These are phyloP conservation scores for Beris morrisii DNA, from an alignment of 2,888 invertebrate genomes.

Conservation along the genomic window DNA sequence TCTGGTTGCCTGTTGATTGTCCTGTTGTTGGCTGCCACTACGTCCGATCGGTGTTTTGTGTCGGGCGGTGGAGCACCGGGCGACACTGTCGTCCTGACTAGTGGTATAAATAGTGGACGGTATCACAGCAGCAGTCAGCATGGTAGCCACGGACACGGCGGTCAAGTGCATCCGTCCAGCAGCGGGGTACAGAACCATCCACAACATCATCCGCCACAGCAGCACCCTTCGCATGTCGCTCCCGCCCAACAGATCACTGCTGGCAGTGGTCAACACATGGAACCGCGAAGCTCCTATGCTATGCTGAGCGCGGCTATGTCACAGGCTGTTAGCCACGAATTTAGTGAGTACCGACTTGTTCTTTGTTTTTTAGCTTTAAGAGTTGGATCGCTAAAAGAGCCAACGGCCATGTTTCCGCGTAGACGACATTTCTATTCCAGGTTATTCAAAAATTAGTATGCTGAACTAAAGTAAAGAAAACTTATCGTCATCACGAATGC, in stretches of 20 bases:
- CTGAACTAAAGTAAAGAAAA: no score
- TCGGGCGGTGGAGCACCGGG: slow-evolving; percentile 45
- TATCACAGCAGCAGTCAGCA: slow-evolving; percentile 36
- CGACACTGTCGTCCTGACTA: slow-evolving; percentile 42
- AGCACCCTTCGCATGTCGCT: slow-evolving; percentile 26
- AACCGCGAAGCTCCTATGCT: slow-evolving; percentile 56
- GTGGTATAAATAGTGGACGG: neutral
- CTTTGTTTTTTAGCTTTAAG: no score
- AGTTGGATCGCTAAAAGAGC: no score
- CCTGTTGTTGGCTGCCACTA: no score
- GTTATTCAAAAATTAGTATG: no score
- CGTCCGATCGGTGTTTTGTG: slow-evolving; percentile 36
- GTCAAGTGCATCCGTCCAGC: neutral
- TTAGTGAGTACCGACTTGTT: slow-evolving; percentile 55
- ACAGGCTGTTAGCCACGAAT: slow-evolving; percentile 62
- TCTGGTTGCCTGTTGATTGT: no score
- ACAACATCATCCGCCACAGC: slow-evolving; percentile 23
- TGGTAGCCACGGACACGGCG: neutral
- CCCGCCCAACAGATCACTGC: slow-evolving; percentile 31
- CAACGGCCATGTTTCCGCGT: no score
- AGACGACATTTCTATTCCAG: no score
- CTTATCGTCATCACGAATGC: no score
- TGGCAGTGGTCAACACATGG: slow-evolving; percentile 45
- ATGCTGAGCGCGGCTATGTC: slow-evolving; percentile 62
- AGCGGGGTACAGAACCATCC: slow-evolving; percentile 5